These are phyloP conservation scores for Galerucella pusilla DNA, from an alignment of 2,888 invertebrate genomes.

Conservation along the genomic window DNA sequence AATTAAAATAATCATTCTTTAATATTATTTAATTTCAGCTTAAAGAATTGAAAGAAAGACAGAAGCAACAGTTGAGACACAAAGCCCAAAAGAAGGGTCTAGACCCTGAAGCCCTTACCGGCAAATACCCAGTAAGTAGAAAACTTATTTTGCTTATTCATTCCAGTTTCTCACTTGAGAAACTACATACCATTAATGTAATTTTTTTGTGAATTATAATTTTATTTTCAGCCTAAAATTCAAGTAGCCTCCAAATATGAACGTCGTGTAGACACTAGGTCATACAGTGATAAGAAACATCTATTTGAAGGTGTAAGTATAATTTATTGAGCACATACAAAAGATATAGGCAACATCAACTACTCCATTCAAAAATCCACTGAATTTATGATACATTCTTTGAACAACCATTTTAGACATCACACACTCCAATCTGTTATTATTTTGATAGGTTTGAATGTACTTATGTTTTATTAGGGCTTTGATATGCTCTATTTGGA, in stretches of 20 bases:
- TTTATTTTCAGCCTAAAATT: conserved; percentile 87
- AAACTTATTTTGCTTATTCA: not conserved
- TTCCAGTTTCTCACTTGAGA: too few relatives aligned
- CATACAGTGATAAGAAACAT: conserved; percentile 96
- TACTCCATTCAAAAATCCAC: not conserved
- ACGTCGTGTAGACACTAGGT: conserved; percentile 96
- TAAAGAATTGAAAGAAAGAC: conserved; percentile 99
- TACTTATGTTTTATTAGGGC: conserved; percentile 70
- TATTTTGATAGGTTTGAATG: not conserved
- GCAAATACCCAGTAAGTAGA: conserved; percentile 93
- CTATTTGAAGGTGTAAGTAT: conserved; percentile 94
- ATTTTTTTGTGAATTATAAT: not conserved
- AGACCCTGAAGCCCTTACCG: conserved; percentile 95
- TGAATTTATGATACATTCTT: not conserved
- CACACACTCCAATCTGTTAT: not conserved
- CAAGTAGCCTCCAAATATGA: conserved; percentile 99
- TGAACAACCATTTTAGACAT: not conserved
- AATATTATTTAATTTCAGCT: conserved; percentile 72
- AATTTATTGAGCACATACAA: not conserved
- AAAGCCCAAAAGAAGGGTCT: conserved; percentile 97
- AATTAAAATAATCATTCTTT: not conserved
- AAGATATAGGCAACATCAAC: not conserved
- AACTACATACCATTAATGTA: too few relatives aligned
- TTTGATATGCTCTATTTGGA: conserved; percentile 85
- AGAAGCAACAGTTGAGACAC: conserved; percentile 97